A percentile compares a stretch with the other conserved stretches of the same genome.
These are phyloP conservation scores for Micromussa lordhowensis DNA, from an alignment of 92 coral and sea anemone genomes.

Conservation along the genomic window DNA sequence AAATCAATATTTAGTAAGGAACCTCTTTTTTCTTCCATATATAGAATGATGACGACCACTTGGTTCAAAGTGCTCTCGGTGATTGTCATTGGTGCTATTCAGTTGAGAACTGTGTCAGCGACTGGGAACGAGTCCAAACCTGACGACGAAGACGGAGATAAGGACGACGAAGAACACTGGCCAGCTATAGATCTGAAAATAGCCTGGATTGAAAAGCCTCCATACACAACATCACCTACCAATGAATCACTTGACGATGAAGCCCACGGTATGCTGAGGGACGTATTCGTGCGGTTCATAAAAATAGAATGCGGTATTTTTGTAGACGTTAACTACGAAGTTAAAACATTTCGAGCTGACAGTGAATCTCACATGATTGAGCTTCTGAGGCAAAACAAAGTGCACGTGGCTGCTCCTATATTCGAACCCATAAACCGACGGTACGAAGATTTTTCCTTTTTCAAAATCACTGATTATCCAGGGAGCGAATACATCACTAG, in stretches of 20 bases:
- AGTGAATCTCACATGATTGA: constrained; percentile 29
- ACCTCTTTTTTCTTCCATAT: neutral
- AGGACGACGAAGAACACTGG: no score
- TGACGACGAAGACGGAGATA: no score
- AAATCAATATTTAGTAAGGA: neutral
- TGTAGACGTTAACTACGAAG: neutral
- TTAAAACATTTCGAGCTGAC: neutral
- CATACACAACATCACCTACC: neutral
- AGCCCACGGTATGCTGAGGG: neutral
- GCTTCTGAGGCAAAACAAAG: constrained; percentile 15
- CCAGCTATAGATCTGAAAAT: neutral
- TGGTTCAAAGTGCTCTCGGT: neutral
- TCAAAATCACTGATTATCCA: constrained; percentile 35
- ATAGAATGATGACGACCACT: neutral
- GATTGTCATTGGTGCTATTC: neutral
- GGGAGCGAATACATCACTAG: constrained; percentile 20
- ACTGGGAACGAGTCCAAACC: no score
- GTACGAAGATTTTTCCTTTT: constrained; percentile 16
- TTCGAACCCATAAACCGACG: neutral
- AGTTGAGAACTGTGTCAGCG: no score
- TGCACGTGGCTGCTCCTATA: constrained; percentile 23
- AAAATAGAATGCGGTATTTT: neutral
- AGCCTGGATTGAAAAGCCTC: constrained; percentile 14
- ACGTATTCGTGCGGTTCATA: neutral
- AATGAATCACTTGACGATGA: constrained; percentile 13